phyloP scores from a whole-genome alignment of 2,113 vertebrate species.

The Tyrannus savana region DNA sequence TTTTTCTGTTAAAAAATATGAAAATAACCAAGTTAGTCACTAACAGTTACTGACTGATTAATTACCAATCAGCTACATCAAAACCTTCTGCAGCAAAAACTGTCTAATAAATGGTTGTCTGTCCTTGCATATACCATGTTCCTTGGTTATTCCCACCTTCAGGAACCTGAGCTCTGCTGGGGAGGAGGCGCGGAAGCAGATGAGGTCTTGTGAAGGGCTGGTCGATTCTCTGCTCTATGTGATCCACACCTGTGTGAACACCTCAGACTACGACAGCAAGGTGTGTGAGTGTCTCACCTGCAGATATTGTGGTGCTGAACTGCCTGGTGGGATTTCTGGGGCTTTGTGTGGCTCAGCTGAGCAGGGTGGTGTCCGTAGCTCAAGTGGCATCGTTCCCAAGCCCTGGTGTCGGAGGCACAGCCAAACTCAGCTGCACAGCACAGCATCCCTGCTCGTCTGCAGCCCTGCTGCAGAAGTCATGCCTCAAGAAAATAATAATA shows the following conservation, averaged over 20 bases:
- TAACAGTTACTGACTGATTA: background rate
- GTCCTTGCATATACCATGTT: background rate
- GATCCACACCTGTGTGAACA: conserved; percentile 98
- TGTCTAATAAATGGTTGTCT: background rate
- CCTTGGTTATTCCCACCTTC: background rate
- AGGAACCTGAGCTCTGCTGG: conserved; percentile 97
- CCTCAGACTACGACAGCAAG: conserved; percentile 98
- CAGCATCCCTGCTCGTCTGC: background rate
- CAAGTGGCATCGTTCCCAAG: rapidly evolving
- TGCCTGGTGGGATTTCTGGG: background rate
- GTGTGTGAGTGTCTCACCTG: conserved; percentile 53
- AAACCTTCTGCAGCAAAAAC: background rate
- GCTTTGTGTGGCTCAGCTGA: background rate
- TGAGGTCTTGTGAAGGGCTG: conserved; percentile 93
- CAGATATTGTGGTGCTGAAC: background rate
- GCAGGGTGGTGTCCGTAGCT: background rate
- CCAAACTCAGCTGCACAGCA: background rate
- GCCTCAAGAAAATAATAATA: background rate
- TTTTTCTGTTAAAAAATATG: background rate
- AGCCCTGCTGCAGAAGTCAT: background rate
- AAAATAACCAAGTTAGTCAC: background rate
- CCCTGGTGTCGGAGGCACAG: background rate
- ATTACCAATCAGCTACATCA: background rate
- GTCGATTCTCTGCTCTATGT: conserved; percentile 94
- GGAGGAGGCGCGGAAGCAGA: conserved; percentile 94